Evolutionary conservation across 2,797 vertebrate genomes (phyloP), one percentile per base, ranked within the genome.

Genomic region (Choloepus didactylus): DNA sequence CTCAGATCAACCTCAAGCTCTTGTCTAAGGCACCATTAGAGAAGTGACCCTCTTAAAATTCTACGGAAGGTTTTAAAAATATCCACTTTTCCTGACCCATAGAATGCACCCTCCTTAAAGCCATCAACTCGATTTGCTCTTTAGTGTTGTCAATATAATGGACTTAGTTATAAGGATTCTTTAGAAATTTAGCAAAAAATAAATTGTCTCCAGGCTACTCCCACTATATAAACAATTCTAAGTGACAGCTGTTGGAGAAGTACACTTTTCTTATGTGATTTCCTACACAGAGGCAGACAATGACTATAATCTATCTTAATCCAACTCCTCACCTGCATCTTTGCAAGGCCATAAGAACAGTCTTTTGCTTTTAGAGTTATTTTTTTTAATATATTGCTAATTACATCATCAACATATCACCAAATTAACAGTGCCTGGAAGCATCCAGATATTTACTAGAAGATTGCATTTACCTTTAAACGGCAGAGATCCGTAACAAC

Each of bases 381-480:
- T 35, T 35, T 35, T 35, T 35, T 35, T 35, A 49, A 49, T 38
- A 49, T 64, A 66, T 62, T 49, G 59, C 79, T 66, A 60, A 69
- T 92, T 49, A 73, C 31, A 31, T 41, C 31, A 62, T 64, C 80
- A 86, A 89, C 51, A 51, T 21, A 35, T 77, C 59, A 12, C 70
- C 69, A 87, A n/a, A 69, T 44, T 25, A 93, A 38, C 84, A 16
- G 46, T 15, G 21, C 21, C 75, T 60, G 82, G 72, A 70, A 79
- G 41, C 73, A 29, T 7, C 54, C 23, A 11, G 56, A 89, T 75
- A 83, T 69, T 56, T 60, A 59, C 8, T 5, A 66, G 21, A n/a
- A 23, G 23, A 35, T 60, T 96, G 85, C 85, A 90, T 73, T 67
- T 89, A 35, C 35, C 35, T 84, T 89, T 83, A 60, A 51, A 56